Conservation (phyloP, 2,113 vertebrate genomes). For the Alethe castanea region DNA sequence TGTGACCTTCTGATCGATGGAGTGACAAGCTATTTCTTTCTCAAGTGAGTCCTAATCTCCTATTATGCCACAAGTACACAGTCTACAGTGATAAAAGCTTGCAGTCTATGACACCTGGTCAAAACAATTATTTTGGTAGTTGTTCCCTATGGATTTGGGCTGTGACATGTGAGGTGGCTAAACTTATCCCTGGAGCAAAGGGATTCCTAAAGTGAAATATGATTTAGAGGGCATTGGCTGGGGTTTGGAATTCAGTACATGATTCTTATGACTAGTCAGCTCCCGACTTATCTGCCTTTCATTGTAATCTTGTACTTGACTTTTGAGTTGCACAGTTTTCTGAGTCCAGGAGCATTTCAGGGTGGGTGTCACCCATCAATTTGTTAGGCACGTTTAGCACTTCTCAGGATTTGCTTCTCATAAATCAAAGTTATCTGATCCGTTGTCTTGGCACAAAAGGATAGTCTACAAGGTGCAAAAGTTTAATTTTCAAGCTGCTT, state of each 20-base stretch:
- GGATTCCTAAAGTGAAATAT: constrained; percentile 39
- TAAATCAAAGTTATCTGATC: constrained; percentile 35
- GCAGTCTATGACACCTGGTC: constrained; percentile 45
- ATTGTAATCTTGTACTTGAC: neutral
- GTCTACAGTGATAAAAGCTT: constrained; percentile 52
- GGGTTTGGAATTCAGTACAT: neutral
- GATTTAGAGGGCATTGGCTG: constrained; percentile 23
- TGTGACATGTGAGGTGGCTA: constrained; percentile 8
- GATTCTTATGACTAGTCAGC: neutral
- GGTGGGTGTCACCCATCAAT: neutral
- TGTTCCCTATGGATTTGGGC: neutral
- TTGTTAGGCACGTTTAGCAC: neutral
- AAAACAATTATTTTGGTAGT: constrained; percentile 63
- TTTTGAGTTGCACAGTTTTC: neutral
- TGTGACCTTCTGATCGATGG: constrained; percentile 41
- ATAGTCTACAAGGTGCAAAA: neutral
- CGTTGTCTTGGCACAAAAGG: neutral
- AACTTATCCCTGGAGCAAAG: constrained; percentile 34
- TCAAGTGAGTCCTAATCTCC: constrained; percentile 61
- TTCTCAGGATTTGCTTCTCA: neutral
- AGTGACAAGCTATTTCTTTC: constrained; percentile 64
- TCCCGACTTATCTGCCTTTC: neutral
- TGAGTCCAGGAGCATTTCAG: neutral
- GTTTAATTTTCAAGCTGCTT: constrained; percentile 13
- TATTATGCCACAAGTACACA: constrained; percentile 50